Conservation (phyloP, 2,113 vertebrate genomes). For the Prunella fulvescens region DNA sequence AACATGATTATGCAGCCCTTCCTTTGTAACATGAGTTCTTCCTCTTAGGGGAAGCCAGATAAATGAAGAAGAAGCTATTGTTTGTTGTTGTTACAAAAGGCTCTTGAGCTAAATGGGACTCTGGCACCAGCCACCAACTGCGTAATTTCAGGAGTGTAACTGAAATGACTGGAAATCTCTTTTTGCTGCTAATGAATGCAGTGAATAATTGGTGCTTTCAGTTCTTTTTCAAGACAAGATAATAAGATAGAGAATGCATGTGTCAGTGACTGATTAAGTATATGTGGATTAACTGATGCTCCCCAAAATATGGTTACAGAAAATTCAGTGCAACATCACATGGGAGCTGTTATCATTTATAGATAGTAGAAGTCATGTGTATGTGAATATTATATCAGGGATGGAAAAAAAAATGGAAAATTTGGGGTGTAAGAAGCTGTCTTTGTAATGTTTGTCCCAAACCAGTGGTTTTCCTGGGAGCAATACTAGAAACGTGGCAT, state of each 20-base stretch:
- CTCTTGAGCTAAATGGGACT: slow-evolving; percentile 1
- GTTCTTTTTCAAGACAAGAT: neutral
- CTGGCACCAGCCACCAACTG: neutral
- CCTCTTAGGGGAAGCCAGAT: neutral
- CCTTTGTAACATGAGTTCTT: slow-evolving; percentile 19
- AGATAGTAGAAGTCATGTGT: neutral
- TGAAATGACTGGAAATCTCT: neutral
- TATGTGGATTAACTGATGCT: neutral
- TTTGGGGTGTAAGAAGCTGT: neutral
- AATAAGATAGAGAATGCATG: neutral
- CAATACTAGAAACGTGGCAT: neutral
- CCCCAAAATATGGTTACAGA: neutral
- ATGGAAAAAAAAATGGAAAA: neutral
- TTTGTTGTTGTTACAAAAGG: slow-evolving; percentile 10
- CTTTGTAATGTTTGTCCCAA: neutral
- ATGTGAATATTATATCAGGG: neutral
- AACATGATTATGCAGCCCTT: neutral
- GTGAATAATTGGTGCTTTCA: neutral
- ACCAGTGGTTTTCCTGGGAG: neutral
- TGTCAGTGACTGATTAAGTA: neutral
- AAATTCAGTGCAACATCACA: neutral
- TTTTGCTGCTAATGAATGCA: neutral
- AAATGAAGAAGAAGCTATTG: slow-evolving; percentile 29
- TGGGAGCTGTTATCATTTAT: neutral
- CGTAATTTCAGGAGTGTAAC: neutral